Conservation (phyloP, 64 coral and sea anemone genomes). For the Platygyra sinensis region DNA sequence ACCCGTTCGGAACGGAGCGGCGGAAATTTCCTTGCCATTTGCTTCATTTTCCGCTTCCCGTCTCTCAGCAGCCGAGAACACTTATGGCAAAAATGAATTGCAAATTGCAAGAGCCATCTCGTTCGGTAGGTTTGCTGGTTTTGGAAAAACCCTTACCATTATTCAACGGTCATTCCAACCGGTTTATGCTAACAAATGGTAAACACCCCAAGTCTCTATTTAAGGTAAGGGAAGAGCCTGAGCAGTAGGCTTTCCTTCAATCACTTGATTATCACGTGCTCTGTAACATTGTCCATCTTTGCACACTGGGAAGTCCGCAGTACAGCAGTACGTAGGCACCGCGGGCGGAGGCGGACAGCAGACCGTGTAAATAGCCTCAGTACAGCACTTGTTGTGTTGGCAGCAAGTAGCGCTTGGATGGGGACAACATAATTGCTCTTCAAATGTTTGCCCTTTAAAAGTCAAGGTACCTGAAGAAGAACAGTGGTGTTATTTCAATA, state of each 20-base stretch:
- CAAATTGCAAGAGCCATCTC: too few relatives aligned
- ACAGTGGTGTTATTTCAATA: background rate
- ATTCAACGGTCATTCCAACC: too few relatives aligned
- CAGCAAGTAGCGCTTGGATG: conserved; percentile 62
- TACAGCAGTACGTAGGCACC: conserved; percentile 75
- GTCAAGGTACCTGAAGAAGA: conserved; percentile 48
- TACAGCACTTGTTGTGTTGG: conserved; percentile 70
- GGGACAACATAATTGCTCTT: conserved; percentile 75
- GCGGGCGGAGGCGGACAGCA: conserved; percentile 84
- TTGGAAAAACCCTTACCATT: too few relatives aligned
- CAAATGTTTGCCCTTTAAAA: conserved; percentile 71
- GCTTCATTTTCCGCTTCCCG: too few relatives aligned
- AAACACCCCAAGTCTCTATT: background rate
- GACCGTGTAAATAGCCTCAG: conserved; percentile 9
- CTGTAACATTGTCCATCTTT: conserved; percentile 18
- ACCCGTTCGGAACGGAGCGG: too few relatives aligned
- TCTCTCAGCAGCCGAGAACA: too few relatives aligned
- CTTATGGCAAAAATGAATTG: too few relatives aligned
- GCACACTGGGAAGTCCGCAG: conserved; percentile 62
- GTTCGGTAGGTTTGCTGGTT: too few relatives aligned
- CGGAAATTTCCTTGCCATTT: too few relatives aligned
- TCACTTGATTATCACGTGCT: conserved; percentile 38
- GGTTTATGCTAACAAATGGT: too few relatives aligned
- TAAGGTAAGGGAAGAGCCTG: background rate
- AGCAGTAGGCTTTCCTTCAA: conserved; percentile 32